A percentile compares a stretch with the other conserved stretches of the same genome.
phyloP scores from a whole-genome alignment of 2,888 invertebrate genomes.

The Nephrotoma appendiculata region DNA sequence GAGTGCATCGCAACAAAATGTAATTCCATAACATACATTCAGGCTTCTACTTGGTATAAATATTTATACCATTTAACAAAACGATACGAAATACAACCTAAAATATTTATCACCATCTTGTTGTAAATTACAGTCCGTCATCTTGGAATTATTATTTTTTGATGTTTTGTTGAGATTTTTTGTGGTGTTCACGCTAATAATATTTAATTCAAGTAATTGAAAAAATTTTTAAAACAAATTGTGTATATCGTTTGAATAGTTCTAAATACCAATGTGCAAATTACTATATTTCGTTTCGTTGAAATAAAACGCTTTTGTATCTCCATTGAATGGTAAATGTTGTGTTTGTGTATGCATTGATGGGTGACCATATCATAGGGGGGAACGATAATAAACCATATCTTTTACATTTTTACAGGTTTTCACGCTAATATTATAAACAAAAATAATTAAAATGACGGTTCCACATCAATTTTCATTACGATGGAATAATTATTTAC shows the following conservation, averaged over 20 bases:
- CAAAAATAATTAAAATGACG: conserved; percentile 28
- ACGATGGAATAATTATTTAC: conserved; percentile 76
- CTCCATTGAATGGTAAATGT: background rate
- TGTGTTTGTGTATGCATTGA: background rate
- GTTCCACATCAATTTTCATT: conserved; percentile 68
- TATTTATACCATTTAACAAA: background rate
- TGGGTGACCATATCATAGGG: background rate
- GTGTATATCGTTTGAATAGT: background rate
- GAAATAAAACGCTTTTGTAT: background rate
- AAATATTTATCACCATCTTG: background rate
- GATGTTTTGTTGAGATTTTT: background rate
- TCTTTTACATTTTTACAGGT: background rate
- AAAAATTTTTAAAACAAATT: background rate
- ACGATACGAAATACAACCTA: background rate
- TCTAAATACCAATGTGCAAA: background rate
- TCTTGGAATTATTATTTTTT: background rate
- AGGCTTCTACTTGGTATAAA: background rate
- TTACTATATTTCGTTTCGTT: background rate
- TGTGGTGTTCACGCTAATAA: background rate
- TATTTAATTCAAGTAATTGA: background rate
- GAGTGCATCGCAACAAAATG: no score
- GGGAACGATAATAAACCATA: background rate
- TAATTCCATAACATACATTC: background rate
- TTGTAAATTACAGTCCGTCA: background rate
- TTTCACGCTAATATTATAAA: background rate